Conservation (phyloP, 2,888 invertebrate species). For the Agrochola circellaris region DNA sequence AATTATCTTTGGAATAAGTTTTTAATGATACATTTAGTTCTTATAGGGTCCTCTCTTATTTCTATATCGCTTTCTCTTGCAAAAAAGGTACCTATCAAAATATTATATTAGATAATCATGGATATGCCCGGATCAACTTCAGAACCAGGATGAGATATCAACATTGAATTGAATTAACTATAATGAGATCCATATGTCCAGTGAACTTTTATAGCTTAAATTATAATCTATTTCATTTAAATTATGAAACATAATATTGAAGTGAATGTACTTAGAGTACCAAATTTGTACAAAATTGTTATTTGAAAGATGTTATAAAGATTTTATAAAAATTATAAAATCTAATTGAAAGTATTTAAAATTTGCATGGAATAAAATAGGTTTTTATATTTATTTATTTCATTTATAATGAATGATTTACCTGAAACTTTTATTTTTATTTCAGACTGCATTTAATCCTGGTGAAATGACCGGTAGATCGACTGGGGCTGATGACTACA, state of each 20-base stretch:
- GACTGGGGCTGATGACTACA: conserved; percentile 80
- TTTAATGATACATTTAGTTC: neutral
- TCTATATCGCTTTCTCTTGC: neutral
- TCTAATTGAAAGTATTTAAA: too few species aligned
- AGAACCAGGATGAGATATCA: neutral
- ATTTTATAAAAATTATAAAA: too few species aligned
- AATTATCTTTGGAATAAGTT: neutral
- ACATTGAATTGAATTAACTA: neutral
- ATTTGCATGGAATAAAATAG: too few species aligned
- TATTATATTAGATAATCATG: neutral
- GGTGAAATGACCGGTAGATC: conserved; percentile 87
- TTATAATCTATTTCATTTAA: neutral
- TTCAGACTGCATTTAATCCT: conserved; percentile 84
- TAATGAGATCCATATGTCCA: neutral
- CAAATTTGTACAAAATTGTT: too few species aligned
- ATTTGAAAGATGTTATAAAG: too few species aligned
- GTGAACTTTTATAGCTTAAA: neutral
- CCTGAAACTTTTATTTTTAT: neutral
- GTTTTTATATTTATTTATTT: neutral
- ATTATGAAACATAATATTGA: neutral
- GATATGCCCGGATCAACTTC: neutral
- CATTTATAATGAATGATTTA: neutral
- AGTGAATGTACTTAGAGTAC: neutral
- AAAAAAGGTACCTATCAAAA: neutral
- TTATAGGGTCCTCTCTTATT: neutral